Conservation (phyloP, 1,140 invertebrate species). For the Lordiphosa collinella region DNA sequence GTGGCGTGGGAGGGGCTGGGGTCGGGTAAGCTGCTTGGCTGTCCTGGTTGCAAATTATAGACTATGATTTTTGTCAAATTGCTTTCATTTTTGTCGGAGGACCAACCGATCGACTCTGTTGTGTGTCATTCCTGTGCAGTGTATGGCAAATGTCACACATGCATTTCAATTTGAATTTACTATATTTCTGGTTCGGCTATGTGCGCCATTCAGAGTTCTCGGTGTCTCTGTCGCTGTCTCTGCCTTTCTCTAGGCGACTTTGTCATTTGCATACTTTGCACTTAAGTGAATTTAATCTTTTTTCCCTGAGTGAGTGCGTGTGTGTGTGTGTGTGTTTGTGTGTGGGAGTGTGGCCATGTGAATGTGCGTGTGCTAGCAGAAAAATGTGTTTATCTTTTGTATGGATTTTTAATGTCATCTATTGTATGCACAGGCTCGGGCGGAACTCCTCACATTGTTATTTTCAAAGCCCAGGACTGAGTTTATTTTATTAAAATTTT, state of each 20-base stretch:
- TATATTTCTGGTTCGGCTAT: conserved; percentile 46
- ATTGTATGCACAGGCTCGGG: conserved; percentile 18
- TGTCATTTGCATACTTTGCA: conserved; percentile 68
- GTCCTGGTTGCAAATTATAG: conserved; percentile 44
- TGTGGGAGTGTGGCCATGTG: neutral
- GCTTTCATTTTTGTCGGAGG: conserved; percentile 41
- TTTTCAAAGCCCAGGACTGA: conserved; percentile 13
- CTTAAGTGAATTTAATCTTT: conserved; percentile 63
- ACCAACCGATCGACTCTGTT: conserved; percentile 11
- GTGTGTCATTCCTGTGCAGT: conserved; percentile 1
- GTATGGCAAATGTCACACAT: conserved; percentile 44
- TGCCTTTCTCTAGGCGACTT: conserved; percentile 3
- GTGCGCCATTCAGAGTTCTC: neutral
- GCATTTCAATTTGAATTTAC: conserved; percentile 61
- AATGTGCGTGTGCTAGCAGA: conserved; percentile 33
- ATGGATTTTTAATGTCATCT: conserved; percentile 49
- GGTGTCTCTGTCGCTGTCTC: conserved; percentile 1
- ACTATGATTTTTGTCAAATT: conserved; percentile 58
- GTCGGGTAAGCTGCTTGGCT: conserved; percentile 19
- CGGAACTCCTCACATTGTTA: neutral
- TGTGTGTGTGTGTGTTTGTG: conserved; percentile 6
- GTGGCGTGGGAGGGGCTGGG: neutral
- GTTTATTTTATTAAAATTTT: conserved; percentile 53
- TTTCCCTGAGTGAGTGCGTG: conserved; percentile 13
- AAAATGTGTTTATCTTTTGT: conserved; percentile 55